Evolutionary conservation across 2,888 invertebrate genomes (phyloP), one percentile per base, ranked within the genome.

Genomic region (Boloria selene): DNA sequence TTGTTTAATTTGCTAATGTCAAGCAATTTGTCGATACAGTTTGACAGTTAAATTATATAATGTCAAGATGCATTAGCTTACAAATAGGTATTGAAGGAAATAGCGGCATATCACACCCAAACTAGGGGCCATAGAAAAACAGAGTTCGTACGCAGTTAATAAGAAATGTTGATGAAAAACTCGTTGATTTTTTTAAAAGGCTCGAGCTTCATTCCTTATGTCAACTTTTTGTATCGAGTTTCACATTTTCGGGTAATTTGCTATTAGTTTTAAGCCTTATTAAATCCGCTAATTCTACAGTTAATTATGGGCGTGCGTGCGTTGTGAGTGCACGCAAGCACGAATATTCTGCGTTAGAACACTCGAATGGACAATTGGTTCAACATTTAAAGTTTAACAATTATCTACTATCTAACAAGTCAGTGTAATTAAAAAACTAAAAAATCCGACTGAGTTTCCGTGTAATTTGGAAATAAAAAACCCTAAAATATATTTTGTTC

Each of bases 251-350:
- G 47, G 50, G 31, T 52, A 55, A 44, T 55, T 44, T 4, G 18
- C 14, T 38, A 67, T 60, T 64, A 51, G 54, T 42, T 47, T 47
- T 22, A 53, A 58, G 55, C 60, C 63, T 67, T 67, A 54, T 56
- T 56, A 53, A 60, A 38, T 22, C 45, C 26, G 47, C 31, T 18
- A 17, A 18, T 54, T 55, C 17, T 17, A 16, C 31, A 47, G 26
- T 53, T 67, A 63, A 54, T 53, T 53, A 59, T 44, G 53, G 67
- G 64, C 49, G 49, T 61, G 61, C 68, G 61, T 68, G 58, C 52
- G 58, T 38, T 61, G 14, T 13, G 16, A 13, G 16, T 52, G 61
- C 64, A 44, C 68, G 61, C 61, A 42, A 61, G 17, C 56, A 61
- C 50, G 55, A 61, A 61, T 58, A 56, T 56, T 44, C 51, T 18